Evolutionary conservation across 2,888 invertebrate genomes (phyloP), one percentile per base, ranked within the genome.

Genomic region (Autographa pulchrina): DNA sequence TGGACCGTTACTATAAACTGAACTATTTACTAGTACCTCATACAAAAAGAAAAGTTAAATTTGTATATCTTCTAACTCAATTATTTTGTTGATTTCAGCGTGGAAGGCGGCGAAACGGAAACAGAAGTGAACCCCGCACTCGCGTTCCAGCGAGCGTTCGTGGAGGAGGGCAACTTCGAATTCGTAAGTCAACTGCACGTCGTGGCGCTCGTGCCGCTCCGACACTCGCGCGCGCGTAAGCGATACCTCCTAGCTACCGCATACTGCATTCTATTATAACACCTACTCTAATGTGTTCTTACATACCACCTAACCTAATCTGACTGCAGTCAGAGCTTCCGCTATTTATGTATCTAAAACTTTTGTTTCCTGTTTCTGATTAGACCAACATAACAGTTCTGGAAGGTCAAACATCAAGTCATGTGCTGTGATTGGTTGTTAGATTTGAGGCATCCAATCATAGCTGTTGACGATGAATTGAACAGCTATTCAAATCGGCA

Each of bases 181-280:
- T 96, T 96, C 90, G 95, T 96, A 94, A 96, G 95, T 95, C 94
- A 94, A 91, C 94, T 95, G 82, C 95, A 95, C 94, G 93, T 95
- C 85, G 93, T 95, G 89, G 85, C 89, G 76, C 89, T 95, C 72
- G 90, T 94, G 83, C 89, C 92, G 86, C 91, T 92, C 77, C 67
- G 76, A 77, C 68, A 18, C 68, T 11, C 60, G 41, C 70, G 20
- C 68, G 56, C 72, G 61, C 75, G 71, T 77, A 74, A 72, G 76
- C 64, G 68, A 54, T 38, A 43, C 43, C 43, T 43, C 43, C 43
- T 43, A 43, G n/a, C 48, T 38, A n/a, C 48, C 48, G n/a, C 48
- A 7, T 25, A 25, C 25, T 25, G 25, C 25, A 25, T 3, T 25
- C 25, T 25, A 3, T 25, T 25, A 16, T 48, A 48, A n/a, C 48